phyloP scores from a whole-genome alignment of 2,113 vertebrate species.

The Phalacrocorax brasilianus region DNA sequence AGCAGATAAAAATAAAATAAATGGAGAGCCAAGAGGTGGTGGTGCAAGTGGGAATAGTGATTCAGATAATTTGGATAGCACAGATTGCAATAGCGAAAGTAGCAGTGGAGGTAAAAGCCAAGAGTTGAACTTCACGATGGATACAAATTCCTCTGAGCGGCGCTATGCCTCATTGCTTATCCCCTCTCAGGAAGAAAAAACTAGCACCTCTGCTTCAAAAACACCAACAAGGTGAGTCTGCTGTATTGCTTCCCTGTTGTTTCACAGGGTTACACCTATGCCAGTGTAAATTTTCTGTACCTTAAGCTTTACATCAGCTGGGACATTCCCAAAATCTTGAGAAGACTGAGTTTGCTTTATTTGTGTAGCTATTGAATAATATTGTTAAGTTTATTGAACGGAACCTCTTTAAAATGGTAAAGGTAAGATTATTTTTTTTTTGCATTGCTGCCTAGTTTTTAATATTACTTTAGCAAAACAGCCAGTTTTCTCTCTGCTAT shows the following conservation, averaged over 20 bases:
- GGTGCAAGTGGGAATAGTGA: conserved; percentile 90
- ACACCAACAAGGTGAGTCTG: conserved; percentile 78
- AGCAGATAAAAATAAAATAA: conserved; percentile 97
- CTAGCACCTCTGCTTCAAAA: conserved; percentile 85
- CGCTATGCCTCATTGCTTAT: conserved; percentile 82
- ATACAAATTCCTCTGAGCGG: conserved; percentile 80
- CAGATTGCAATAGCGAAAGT: conserved; percentile 95
- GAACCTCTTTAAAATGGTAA: neutral
- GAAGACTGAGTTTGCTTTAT: neutral
- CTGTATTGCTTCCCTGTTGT: neutral
- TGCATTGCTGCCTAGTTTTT: neutral
- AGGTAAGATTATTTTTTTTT: neutral
- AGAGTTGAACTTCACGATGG: conserved; percentile 88
- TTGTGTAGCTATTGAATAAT: neutral
- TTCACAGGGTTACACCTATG: neutral
- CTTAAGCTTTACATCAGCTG: neutral
- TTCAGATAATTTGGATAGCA: conserved; percentile 94
- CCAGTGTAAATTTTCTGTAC: neutral
- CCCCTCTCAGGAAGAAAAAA: conserved; percentile 83
- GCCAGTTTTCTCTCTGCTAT: neutral
- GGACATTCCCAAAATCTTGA: neutral
- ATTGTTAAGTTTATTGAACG: neutral
- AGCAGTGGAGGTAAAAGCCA: conserved; percentile 95
- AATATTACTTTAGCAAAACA: neutral
- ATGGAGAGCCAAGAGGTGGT: conserved; percentile 88